phyloP scores from a whole-genome alignment of 2,888 invertebrate genomes.

The Agonopterix heracliana region DNA sequence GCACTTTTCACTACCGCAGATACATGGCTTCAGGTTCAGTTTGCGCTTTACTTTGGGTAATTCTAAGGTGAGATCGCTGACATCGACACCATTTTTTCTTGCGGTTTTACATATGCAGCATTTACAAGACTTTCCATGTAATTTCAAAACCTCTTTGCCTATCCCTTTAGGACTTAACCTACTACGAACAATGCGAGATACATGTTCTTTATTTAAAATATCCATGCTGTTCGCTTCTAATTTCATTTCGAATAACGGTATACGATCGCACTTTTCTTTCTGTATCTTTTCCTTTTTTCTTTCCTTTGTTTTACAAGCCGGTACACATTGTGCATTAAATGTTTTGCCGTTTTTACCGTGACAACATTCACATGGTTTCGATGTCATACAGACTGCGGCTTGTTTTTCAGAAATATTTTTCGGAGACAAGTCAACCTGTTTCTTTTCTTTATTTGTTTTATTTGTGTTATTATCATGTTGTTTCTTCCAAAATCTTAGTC shows the following conservation, averaged over 20 bases:
- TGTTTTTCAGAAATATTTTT: neutral
- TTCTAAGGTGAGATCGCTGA: neutral
- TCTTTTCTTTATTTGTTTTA: too few species aligned
- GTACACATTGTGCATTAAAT: neutral
- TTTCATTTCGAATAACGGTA: conserved; percentile 11
- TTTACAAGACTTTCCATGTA: conserved; percentile 8
- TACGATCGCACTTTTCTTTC: neutral
- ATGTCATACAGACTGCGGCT: neutral
- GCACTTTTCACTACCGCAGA: conserved; percentile 16
- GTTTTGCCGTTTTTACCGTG: conserved; percentile 6
- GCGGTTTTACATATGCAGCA: conserved; percentile 14
- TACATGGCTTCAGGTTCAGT: conserved; percentile 6
- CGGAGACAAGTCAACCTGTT: too few species aligned
- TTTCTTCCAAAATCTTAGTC: too few species aligned
- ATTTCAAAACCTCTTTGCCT: neutral
- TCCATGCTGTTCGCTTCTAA: conserved; percentile 14
- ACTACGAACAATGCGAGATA: conserved; percentile 1
- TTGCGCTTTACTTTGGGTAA: neutral
- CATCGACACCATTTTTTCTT: neutral
- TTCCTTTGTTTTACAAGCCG: neutral
- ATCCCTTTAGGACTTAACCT: neutral
- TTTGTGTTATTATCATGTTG: too few species aligned
- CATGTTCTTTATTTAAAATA: conserved; percentile 19
- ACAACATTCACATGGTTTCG: conserved; percentile 5
- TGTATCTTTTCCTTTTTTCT: neutral